These are phyloP conservation scores for Poeciliopsis paucimaculata DNA, from an alignment of 2,797 vertebrate genomes.

Conservation along the genomic window DNA sequence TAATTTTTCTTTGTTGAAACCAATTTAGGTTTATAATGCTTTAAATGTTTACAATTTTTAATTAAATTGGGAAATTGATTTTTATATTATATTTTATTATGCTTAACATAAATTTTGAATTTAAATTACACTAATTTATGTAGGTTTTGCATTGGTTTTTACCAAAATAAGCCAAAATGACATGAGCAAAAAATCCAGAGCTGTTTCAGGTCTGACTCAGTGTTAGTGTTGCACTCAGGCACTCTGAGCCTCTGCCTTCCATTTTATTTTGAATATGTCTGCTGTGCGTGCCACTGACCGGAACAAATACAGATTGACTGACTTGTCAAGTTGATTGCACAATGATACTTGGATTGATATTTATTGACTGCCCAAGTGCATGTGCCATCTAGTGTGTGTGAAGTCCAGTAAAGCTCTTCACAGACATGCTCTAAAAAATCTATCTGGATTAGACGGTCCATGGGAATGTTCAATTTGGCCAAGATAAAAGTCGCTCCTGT, in stretches of 20 bases:
- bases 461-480: conserved; percentile 44
- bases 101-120: not conserved
- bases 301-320: conserved; percentile 71
- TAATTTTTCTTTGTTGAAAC: not conserved
- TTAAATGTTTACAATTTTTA: not conserved
- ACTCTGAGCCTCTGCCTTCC: not conserved
- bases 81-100: not conserved
- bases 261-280: conserved; percentile 26
- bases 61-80: not conserved
- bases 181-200: not conserved
- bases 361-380: conserved; percentile 35
- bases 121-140: not conserved
- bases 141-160: not conserved
- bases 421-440: conserved; percentile 25
- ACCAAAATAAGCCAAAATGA: not conserved
- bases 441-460: conserved; percentile 56
- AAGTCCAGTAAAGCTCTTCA: conserved; percentile 15
- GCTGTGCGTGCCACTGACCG: conserved; percentile 58
- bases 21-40: not conserved
- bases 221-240: not conserved
- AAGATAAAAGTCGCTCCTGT: conserved; percentile 52
- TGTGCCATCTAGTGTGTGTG: conserved; percentile 20
- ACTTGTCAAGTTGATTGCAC: conserved; percentile 67
- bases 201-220: not conserved
- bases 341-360: conserved; percentile 63